A percentile compares a stretch with the other conserved stretches of the same genome.
Conservation (phyloP, 2,113 vertebrate species). For the Anser brachyrhynchus region DNA sequence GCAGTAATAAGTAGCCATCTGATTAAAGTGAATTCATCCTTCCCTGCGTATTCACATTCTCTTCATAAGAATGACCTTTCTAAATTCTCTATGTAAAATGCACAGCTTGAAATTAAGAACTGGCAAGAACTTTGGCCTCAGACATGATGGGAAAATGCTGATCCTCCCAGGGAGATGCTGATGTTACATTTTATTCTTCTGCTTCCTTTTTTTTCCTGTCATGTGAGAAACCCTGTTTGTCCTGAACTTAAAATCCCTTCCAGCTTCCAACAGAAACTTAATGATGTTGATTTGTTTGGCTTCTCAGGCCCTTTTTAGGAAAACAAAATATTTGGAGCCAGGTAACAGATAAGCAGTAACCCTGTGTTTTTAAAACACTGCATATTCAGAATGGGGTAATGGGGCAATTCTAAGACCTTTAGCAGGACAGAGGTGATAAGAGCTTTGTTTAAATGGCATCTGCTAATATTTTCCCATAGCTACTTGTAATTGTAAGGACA, state of each 20-base stretch:
- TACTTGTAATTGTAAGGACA: background rate
- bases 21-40: background rate
- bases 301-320: slow-evolving; percentile 15
- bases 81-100: background rate
- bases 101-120: background rate
- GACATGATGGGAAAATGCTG: background rate
- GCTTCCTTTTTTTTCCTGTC: background rate
- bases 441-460: background rate
- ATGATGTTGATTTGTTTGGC: slow-evolving; percentile 27
- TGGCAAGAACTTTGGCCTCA: background rate
- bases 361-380: background rate
- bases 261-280: slow-evolving; percentile 8
- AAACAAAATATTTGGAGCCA: background rate
- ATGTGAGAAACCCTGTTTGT: background rate
- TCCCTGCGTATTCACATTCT: background rate
- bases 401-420: background rate
- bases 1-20: background rate
- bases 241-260: slow-evolving; percentile 1
- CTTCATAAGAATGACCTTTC: background rate
- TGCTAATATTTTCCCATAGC: background rate
- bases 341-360: background rate
- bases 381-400: background rate
- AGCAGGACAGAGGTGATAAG: background rate
- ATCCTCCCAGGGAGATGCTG: background rate
- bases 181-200: background rate